Evolutionary conservation across 1,140 invertebrate species (phyloP).

Genomic region (Bicyclus anynana): DNA sequence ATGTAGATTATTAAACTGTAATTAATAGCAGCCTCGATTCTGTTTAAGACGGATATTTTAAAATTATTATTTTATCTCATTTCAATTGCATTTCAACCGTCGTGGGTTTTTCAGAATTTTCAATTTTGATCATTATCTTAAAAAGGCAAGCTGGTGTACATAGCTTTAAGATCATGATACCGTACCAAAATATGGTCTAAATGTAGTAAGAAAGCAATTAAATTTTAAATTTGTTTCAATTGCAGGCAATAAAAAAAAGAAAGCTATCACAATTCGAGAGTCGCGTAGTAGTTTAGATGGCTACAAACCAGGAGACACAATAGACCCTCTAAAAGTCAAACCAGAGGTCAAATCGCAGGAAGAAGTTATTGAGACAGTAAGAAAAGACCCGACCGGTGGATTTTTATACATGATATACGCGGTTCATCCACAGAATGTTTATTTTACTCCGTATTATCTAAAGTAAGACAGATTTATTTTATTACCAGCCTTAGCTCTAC

Average conservation of each 20-base stretch:
- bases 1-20: too few relatives aligned
- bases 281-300: conserved; percentile 27
- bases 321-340: conserved; percentile 56
- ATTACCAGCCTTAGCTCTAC: too few relatives aligned
- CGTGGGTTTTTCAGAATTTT: too few relatives aligned
- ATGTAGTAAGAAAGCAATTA: too few relatives aligned
- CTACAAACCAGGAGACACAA: conserved; percentile 14
- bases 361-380: conserved; percentile 77
- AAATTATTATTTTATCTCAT: too few relatives aligned
- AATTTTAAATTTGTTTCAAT: background rate
- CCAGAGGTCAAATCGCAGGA: conserved; percentile 64
- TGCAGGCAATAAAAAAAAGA: conserved; percentile 36
- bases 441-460: conserved; percentile 83
- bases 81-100: too few relatives aligned
- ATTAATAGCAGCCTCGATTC: too few relatives aligned
- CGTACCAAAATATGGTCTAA: too few relatives aligned
- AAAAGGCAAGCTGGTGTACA: too few relatives aligned
- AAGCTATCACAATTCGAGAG: conserved; percentile 49
- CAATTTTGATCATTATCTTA: too few relatives aligned
- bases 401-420: conserved; percentile 85
- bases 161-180: too few relatives aligned
- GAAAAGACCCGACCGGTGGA: conserved; percentile 67
- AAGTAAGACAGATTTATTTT: conserved; percentile 58
- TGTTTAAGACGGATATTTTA: too few relatives aligned
- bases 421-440: conserved; percentile 81